phyloP scores from a whole-genome alignment of 1,140 invertebrate genomes.

The Diabrotica virgifera region DNA sequence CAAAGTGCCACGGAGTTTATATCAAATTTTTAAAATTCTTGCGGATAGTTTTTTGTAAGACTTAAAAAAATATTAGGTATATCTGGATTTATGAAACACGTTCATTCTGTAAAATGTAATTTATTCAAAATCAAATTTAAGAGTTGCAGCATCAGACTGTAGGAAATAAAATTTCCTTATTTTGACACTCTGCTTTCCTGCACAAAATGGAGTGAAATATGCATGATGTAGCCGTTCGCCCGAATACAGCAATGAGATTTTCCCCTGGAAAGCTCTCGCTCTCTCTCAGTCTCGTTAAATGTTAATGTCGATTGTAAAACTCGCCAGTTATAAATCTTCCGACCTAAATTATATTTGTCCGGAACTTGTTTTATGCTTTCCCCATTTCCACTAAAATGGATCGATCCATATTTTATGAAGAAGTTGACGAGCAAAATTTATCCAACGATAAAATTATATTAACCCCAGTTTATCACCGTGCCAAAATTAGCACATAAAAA shows the following conservation, averaged over 20 bases:
- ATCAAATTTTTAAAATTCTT: too few relatives aligned
- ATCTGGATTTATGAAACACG: too few relatives aligned
- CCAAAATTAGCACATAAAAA: constrained; percentile 14
- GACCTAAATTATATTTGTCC: constrained; percentile 43
- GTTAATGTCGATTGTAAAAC: constrained; percentile 43
- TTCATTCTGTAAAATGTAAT: too few relatives aligned
- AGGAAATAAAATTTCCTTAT: too few relatives aligned
- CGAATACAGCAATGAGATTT: constrained; percentile 33
- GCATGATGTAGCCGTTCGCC: constrained; percentile 6
- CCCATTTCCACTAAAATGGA: constrained; percentile 33
- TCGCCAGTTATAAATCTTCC: constrained; percentile 43
- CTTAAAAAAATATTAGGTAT: too few relatives aligned
- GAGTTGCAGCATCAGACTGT: too few relatives aligned
- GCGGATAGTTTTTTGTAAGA: too few relatives aligned
- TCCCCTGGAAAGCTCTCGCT: constrained; percentile 25
- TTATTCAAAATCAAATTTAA: too few relatives aligned
- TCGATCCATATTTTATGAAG: constrained; percentile 41
- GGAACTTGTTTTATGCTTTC: constrained; percentile 41
- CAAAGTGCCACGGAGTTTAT: too few relatives aligned
- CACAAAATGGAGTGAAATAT: constrained; percentile 17
- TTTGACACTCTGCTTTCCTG: neutral
- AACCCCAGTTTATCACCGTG: constrained; percentile 14
- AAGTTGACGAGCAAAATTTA: constrained; percentile 36
- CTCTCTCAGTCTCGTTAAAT: constrained; percentile 34
- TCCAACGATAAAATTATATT: constrained; percentile 32